Evolutionary conservation across 1,140 invertebrate genomes (phyloP), one percentile per base, ranked within the genome.

Genomic region (Leptonema lineaticorne): DNA sequence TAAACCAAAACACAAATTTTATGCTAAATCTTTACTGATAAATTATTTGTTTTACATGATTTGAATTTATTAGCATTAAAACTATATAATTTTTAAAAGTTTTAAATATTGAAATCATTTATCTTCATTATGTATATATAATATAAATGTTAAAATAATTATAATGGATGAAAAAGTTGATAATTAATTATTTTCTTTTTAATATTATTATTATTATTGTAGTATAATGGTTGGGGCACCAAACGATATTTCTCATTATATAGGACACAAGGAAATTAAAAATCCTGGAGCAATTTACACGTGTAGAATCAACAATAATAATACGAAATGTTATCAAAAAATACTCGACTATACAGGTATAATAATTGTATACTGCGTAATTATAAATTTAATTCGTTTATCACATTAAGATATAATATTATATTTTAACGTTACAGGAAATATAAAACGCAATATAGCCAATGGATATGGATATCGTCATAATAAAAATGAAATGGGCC

Each of bases 221-320:
- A 59, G 57, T 16, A 59, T 50, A 18, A 69, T 72, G 26, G 65
- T 72, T 11, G 71, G 71, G 16, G 71, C 71, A n/a, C 71, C 71
- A 0, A 11, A 33, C 53, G 71, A 67, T 28, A 67, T 22, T 11
- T 72, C 70, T 6, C 14, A 16, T 1, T 48, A 41, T 22, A 24
- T 4, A 24, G 30, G 26, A 16, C 53, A 72, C 29, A 7, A 18
- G 6, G 9, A 5, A 7, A 69, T 72, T 20, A 62, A 60, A 16
- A 62, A 69, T 50, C 71, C 71, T 1, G 71, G 71, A 24, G 53
- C 60, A 0, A 72, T 69, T 24, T 72, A 72, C 41, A 37, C 41
- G 20, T 72, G 71, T 30, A 27, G 59, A 7, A 69, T 72, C n/a
- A 33, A 59, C 26, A 33, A 11, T 1, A 33, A 1, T 11, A 37